These are phyloP conservation scores for Anolis sagrei DNA, from an alignment of 2,113 vertebrate species.

Conservation along the genomic window DNA sequence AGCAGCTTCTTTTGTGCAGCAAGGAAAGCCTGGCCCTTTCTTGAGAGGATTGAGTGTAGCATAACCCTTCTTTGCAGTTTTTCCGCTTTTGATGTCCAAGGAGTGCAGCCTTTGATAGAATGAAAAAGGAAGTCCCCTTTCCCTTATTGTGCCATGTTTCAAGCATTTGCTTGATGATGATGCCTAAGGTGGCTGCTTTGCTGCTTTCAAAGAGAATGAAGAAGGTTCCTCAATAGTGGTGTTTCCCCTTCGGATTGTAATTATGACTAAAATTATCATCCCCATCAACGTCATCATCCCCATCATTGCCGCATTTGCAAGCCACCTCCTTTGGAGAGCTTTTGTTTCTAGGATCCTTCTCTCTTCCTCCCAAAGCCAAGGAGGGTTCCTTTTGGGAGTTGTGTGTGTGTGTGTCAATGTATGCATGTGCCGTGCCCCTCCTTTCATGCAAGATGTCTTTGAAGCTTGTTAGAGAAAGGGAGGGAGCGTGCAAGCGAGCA, in stretches of 20 bases:
- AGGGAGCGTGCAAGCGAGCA: background rate
- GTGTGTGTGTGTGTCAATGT: too few species aligned
- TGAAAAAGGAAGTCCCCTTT: too few species aligned
- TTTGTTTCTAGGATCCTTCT: fast-evolving
- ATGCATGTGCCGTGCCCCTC: background rate
- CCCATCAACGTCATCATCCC: too few species aligned
- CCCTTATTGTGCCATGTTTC: background rate
- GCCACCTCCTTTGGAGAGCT: background rate
- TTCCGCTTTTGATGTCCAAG: background rate
- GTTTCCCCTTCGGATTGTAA: background rate
- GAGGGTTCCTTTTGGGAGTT: background rate
- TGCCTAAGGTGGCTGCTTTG: background rate
- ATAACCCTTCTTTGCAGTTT: background rate
- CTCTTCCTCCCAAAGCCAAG: slow-evolving; percentile 22
- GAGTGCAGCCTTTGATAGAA: too few species aligned
- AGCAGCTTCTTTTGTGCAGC: background rate
- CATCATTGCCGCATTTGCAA: slow-evolving; percentile 17
- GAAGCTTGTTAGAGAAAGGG: background rate
- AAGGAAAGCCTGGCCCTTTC: background rate
- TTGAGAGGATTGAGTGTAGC: background rate
- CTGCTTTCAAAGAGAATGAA: background rate
- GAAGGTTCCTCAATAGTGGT: background rate
- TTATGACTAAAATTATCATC: fast-evolving
- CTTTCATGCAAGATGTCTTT: slow-evolving; percentile 15
- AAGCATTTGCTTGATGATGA: background rate